phyloP scores from a whole-genome alignment of 2,113 vertebrate genomes.

The Synodontis membranacea region DNA sequence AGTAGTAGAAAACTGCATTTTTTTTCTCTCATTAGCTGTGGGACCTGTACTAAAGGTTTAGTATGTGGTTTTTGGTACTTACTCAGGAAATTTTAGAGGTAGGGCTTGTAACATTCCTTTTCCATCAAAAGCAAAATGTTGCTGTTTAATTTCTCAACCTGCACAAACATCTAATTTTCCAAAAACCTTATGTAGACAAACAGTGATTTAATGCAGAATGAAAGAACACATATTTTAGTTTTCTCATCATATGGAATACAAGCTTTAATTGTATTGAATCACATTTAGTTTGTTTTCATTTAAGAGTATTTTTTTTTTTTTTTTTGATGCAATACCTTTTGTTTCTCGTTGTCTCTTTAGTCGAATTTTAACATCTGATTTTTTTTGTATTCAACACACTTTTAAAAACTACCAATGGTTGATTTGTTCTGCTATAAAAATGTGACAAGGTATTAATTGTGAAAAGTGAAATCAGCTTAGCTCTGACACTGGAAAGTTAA shows the following conservation, averaged over 20 bases:
- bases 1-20: not conserved
- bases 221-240: not conserved
- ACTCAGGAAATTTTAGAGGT: not conserved
- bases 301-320: not conserved
- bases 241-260: not conserved
- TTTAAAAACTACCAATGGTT: not conserved
- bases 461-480: not conserved
- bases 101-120: not conserved
- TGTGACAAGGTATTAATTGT: not conserved
- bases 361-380: not conserved
- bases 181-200: not conserved
- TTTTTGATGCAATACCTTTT: not conserved
- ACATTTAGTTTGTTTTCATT: not conserved
- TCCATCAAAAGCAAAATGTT: not conserved
- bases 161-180: not conserved
- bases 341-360: not conserved
- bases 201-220: not conserved
- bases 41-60: not conserved
- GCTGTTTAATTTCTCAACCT: not conserved
- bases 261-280: not conserved
- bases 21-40: not conserved
- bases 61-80: not conserved
- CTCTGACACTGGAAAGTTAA: not conserved
- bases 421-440: not conserved
- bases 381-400: not conserved